Conservation (phyloP, 2,888 invertebrate genomes). For the Limnephilus auricula region DNA sequence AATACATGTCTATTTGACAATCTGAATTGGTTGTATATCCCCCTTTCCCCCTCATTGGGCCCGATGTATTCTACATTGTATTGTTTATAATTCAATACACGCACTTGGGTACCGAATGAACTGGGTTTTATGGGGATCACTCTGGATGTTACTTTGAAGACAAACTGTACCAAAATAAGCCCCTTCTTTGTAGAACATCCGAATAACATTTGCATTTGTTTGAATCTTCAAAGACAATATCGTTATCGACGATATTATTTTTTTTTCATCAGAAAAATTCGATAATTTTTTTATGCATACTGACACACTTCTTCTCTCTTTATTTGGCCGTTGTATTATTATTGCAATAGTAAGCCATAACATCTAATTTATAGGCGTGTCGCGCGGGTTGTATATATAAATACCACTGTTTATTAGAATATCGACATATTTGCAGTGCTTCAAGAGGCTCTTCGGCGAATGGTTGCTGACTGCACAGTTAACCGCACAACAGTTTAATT, state of each 20-base stretch:
- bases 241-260: neutral
- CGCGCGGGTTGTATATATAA: too few relatives aligned
- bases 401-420: too few relatives aligned
- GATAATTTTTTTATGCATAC: neutral
- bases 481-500: too few relatives aligned
- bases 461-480: too few relatives aligned
- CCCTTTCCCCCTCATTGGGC: constrained; percentile 23
- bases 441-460: too few relatives aligned
- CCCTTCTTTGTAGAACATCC: neutral
- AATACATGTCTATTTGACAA: constrained; percentile 63
- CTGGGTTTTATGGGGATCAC: constrained; percentile 22
- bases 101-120: constrained; percentile 45
- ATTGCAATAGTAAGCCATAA: too few relatives aligned
- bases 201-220: constrained; percentile 8
- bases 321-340: too few relatives aligned
- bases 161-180: neutral
- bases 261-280: neutral
- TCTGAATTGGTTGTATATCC: constrained; percentile 56
- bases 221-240: constrained; percentile 11
- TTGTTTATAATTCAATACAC: constrained; percentile 45
- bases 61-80: constrained; percentile 35
- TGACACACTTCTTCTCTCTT: too few relatives aligned
- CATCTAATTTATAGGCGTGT: too few relatives aligned
- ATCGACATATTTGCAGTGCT: too few relatives aligned
- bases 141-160: constrained; percentile 27